Percentiles rank a stretch among this genome's conserved stretches.
These are phyloP conservation scores for Protosalanx chinensis DNA, from an alignment of 2,797 vertebrate species.

Conservation along the genomic window DNA sequence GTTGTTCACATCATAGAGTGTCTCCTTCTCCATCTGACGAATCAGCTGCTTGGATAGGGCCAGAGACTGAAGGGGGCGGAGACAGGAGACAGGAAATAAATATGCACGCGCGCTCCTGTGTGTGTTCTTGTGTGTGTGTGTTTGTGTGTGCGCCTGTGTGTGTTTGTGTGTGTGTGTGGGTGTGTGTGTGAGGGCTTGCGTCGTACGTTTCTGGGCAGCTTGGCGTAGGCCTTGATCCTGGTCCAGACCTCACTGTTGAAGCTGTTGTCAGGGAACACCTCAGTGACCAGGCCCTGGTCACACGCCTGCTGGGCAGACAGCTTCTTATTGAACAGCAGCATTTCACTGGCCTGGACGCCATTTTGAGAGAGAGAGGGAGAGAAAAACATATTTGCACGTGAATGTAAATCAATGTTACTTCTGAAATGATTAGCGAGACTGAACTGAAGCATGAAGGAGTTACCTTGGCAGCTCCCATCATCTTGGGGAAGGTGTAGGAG, in stretches of 20 bases:
- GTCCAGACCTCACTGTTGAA: slow-evolving; percentile 88
- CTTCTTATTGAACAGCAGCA: slow-evolving; percentile 89
- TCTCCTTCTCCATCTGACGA: slow-evolving; percentile 75
- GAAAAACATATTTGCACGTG: not conserved
- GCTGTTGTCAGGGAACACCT: slow-evolving; percentile 83
- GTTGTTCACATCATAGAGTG: slow-evolving; percentile 73
- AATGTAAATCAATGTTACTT: not conserved
- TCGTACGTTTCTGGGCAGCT: slow-evolving; percentile 48
- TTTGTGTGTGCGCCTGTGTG: not conserved
- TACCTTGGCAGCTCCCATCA: slow-evolving; percentile 89
- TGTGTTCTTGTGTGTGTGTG: not conserved
- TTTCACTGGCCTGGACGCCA: slow-evolving; percentile 77
- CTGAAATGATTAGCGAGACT: not conserved
- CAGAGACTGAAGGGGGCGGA: slow-evolving; percentile 68
- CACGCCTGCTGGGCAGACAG: slow-evolving; percentile 83
- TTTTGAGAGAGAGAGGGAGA: slow-evolving; percentile 24
- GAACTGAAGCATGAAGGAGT: slow-evolving; percentile 15
- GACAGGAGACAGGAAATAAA: not conserved
- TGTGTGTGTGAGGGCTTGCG: slow-evolving; percentile 1
- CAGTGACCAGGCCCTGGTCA: slow-evolving; percentile 80
- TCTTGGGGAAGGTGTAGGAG: slow-evolving; percentile 87
- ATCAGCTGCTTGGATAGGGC: slow-evolving; percentile 83
- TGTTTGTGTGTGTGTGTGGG: slow-evolving; percentile 1
- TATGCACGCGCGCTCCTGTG: not conserved
- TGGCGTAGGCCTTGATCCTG: slow-evolving; percentile 74